Evolutionary conservation across 2,113 vertebrate species (phyloP).

Genomic region (Cervus canadensis): DNA sequence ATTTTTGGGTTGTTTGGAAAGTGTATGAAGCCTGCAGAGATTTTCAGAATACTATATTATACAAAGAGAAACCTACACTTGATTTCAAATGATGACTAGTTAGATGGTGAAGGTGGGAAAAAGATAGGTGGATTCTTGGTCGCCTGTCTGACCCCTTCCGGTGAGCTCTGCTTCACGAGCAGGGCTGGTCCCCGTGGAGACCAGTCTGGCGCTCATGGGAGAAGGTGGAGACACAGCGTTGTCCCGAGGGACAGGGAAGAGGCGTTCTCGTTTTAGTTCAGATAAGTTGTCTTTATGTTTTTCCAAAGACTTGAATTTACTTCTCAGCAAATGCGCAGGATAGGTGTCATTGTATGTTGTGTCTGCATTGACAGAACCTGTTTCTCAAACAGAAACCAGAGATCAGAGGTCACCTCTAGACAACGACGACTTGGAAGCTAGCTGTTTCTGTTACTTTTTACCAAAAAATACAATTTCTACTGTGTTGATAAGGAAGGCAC

Average conservation of each 20-base stretch:
- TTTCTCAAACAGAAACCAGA: not conserved
- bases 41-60: not conserved
- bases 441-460: not conserved
- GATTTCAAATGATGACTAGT: not conserved
- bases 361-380: not conserved
- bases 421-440: not conserved
- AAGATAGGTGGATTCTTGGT: not conserved
- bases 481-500: not conserved
- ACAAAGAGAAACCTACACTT: conserved; percentile 23
- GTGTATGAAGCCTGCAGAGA: conserved; percentile 60
- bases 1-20: conserved; percentile 61
- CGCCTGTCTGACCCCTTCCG: not conserved
- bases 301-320: conserved; percentile 44
- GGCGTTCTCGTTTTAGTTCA: not conserved
- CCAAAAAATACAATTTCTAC: not conserved
- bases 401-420: not conserved
- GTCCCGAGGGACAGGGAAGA: not conserved
- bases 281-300: conserved; percentile 29
- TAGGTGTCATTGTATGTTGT: not conserved
- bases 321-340: conserved; percentile 17
- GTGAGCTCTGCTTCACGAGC: not conserved
- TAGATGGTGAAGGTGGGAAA: not conserved
- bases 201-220: not conserved
- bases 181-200: not conserved
- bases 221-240: not conserved